A percentile compares a stretch with the other conserved stretches of the same genome.
phyloP scores from a whole-genome alignment of 2,888 invertebrate genomes.

The Heteromurus nitidus region DNA sequence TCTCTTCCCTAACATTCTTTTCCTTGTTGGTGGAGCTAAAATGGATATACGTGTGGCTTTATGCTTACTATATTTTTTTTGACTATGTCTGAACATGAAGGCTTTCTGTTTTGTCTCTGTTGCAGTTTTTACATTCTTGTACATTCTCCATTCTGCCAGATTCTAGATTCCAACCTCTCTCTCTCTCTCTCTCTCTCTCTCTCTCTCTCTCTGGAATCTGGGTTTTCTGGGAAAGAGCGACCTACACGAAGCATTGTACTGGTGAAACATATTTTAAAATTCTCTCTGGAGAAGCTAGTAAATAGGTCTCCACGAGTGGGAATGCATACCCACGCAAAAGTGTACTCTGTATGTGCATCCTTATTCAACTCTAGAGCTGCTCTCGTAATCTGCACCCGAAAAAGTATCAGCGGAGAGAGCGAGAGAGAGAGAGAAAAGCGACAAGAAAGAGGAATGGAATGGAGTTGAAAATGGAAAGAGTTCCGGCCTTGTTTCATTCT shows the following conservation, averaged over 20 bases:
- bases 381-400: no score
- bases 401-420: background rate
- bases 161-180: conserved; percentile 53
- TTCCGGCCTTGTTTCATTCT: conserved; percentile 51
- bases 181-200: no score
- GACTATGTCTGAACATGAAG: no score
- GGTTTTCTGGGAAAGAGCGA: conserved; percentile 6
- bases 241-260: no score
- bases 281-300: no score
- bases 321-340: no score
- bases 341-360: no score
- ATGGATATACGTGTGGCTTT: background rate
- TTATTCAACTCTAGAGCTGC: no score
- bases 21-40: background rate
- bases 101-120: conserved; percentile 12
- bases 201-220: conserved; percentile 58
- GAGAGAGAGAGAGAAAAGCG: background rate
- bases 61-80: no score
- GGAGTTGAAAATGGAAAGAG: conserved; percentile 46
- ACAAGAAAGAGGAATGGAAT: conserved; percentile 4
- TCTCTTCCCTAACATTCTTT: background rate
- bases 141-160: conserved; percentile 53
- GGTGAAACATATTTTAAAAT: no score
- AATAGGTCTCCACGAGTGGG: no score
- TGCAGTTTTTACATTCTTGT: conserved; percentile 49